Percentiles rank a stretch among this genome's conserved stretches.
These are phyloP conservation scores for Hydractinia symbiolongicarpus DNA, from an alignment of 30 jellyfish, hydroid and myxozoan species.

Conservation along the genomic window DNA sequence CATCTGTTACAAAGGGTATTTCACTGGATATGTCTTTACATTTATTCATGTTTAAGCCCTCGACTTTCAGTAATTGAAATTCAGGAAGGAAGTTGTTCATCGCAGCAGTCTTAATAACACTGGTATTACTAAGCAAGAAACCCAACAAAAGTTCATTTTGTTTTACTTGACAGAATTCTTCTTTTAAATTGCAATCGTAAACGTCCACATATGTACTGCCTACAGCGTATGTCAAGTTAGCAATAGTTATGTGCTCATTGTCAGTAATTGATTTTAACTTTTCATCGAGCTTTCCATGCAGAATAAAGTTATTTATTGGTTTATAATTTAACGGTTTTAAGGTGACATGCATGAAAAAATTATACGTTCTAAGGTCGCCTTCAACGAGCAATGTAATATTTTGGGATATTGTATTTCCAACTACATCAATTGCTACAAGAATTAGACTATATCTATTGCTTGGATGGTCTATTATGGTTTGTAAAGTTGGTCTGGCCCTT, in stretches of 20 bases:
- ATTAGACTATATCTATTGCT: background rate
- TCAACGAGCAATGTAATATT: background rate
- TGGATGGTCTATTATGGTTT: background rate
- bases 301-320: background rate
- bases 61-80: background rate
- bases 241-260: background rate
- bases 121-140: background rate
- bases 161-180: background rate
- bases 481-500: background rate
- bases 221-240: background rate
- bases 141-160: background rate
- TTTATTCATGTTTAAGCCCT: background rate
- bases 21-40: background rate
- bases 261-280: background rate
- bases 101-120: background rate
- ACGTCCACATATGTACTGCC: background rate
- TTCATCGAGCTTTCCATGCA: background rate
- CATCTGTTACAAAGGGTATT: slow-evolving; percentile 8
- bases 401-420: background rate
- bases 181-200: slow-evolving; percentile 16
- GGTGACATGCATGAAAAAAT: background rate
- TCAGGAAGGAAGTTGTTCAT: background rate
- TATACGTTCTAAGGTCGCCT: background rate
- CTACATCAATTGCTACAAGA: slow-evolving; percentile 14
- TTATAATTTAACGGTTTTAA: background rate